phyloP scores from a whole-genome alignment of 2,797 vertebrate genomes.

The Poeciliopsis gracilis region DNA sequence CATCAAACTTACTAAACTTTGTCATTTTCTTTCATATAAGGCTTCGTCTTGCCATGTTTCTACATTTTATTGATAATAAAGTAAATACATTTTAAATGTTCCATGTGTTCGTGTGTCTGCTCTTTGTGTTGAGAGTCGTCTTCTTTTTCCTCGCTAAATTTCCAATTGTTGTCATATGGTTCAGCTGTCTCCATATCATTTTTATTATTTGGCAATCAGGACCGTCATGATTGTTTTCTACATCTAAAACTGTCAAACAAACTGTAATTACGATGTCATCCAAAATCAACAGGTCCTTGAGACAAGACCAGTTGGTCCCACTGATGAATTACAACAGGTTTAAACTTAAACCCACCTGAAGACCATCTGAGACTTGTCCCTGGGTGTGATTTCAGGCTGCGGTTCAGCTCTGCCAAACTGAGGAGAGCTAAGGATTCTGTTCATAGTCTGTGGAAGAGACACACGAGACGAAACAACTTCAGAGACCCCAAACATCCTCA shows the following conservation, averaged over 20 bases:
- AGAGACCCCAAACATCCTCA: constrained; percentile 10
- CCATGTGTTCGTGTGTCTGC: background rate
- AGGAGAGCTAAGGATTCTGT: constrained; percentile 58
- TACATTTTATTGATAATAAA: background rate
- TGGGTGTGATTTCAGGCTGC: constrained; percentile 48
- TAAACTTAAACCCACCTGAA: constrained; percentile 64
- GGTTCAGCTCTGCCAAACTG: constrained; percentile 54
- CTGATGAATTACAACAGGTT: background rate
- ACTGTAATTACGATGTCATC: background rate
- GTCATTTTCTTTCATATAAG: background rate
- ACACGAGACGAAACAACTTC: constrained; percentile 15
- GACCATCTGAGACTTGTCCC: constrained; percentile 76
- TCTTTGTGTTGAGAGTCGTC: background rate
- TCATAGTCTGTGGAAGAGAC: constrained; percentile 59
- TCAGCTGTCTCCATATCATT: background rate
- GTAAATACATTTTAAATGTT: background rate
- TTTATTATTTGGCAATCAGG: background rate
- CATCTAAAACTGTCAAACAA: background rate
- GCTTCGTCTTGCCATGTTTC: background rate
- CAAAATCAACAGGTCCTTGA: background rate
- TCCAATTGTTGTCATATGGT: background rate
- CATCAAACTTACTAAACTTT: background rate
- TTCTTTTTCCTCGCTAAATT: background rate
- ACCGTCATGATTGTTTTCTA: background rate
- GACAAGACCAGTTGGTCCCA: background rate